phyloP scores from a whole-genome alignment of 2,797 vertebrate genomes.

The Hydrocynus forskahlii region DNA sequence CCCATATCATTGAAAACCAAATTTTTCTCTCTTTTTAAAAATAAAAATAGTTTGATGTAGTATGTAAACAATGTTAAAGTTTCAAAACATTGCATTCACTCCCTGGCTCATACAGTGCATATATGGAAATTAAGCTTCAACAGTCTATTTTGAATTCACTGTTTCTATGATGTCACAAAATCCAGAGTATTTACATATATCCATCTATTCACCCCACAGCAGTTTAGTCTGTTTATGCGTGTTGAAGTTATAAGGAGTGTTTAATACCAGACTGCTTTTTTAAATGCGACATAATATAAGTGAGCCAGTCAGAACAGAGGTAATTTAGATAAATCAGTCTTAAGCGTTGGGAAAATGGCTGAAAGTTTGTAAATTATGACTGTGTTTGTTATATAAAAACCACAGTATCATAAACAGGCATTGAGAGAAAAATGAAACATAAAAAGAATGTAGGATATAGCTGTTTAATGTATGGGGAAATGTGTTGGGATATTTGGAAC shows the following conservation, averaged over 20 bases:
- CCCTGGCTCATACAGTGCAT: background rate
- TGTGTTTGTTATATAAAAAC: background rate
- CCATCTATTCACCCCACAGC: too few species aligned
- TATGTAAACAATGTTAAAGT: background rate
- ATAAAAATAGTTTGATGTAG: too few species aligned
- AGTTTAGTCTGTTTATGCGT: background rate
- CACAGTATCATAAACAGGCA: background rate
- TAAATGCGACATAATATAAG: background rate
- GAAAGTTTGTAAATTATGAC: background rate
- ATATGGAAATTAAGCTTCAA: background rate
- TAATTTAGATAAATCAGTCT: background rate
- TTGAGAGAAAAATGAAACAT: background rate
- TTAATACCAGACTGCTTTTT: background rate
- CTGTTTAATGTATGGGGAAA: background rate
- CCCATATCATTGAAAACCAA: background rate
- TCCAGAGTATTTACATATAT: background rate
- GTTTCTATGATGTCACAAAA: background rate
- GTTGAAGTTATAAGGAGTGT: background rate
- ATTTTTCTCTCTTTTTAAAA: too few species aligned
- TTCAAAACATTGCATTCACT: background rate
- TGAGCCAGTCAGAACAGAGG: background rate
- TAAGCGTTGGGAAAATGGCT: background rate
- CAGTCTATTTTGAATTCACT: too few species aligned
- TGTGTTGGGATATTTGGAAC: background rate
- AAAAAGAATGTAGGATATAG: background rate